phyloP scores from a whole-genome alignment of 2,888 invertebrate species.

The Frankliniella fusca region DNA sequence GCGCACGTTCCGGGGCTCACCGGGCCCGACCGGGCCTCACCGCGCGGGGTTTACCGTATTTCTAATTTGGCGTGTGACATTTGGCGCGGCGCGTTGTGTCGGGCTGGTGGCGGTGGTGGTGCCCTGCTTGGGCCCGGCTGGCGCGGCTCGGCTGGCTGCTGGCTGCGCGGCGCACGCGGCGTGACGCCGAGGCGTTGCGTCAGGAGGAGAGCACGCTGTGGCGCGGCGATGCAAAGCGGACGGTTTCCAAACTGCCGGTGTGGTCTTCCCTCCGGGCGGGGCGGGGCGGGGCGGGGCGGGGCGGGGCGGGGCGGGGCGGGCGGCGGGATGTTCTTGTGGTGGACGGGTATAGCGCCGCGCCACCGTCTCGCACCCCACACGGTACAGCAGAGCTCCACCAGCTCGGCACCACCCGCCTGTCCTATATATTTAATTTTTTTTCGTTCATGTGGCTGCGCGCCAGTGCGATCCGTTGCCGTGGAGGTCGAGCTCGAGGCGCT shows the following conservation, averaged over 20 bases:
- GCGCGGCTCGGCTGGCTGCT: neutral
- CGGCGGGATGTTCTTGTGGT: neutral
- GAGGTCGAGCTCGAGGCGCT: no score
- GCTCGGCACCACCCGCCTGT: no score
- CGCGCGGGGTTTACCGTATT: neutral
- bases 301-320: neutral
- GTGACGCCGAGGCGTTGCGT: slow-evolving; percentile 5
- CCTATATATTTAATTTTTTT: no score
- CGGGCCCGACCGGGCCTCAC: no score
- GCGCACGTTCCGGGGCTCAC: no score
- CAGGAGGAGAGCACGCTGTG: neutral
- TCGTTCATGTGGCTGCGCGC: no score
- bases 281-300: neutral
- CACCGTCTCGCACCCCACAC: no score
- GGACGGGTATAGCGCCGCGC: no score
- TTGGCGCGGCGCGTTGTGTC: neutral
- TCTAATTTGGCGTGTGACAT: slow-evolving; percentile 22
- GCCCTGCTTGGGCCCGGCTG: neutral
- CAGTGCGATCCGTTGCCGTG: no score
- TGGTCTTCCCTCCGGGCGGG: neutral
- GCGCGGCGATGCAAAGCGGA: slow-evolving; percentile 10
- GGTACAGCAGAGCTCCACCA: no score
- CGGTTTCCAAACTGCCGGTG: slow-evolving; percentile 14
- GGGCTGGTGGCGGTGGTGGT: neutral
- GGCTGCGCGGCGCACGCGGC: slow-evolving; percentile 11